These are phyloP conservation scores for Ceratitis capitata DNA, from an alignment of 1,140 invertebrate species.

Conservation along the genomic window DNA sequence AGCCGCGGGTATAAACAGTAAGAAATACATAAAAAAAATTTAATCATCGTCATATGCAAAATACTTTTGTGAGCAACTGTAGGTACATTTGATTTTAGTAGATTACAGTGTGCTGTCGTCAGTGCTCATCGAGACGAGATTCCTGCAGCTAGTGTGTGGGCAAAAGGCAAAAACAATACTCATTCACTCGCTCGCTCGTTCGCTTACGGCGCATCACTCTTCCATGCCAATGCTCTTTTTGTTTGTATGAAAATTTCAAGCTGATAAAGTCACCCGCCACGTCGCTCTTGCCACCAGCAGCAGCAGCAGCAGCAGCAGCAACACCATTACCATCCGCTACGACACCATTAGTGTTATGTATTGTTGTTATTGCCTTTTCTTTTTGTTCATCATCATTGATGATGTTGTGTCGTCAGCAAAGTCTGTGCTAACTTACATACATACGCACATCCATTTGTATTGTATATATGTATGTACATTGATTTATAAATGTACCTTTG, in stretches of 20 bases:
- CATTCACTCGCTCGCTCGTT: too few relatives aligned
- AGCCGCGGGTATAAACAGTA: too few relatives aligned
- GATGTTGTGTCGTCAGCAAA: slow-evolving; percentile 14
- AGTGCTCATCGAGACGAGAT: background rate
- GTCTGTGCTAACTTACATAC: background rate
- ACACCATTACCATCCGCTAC: slow-evolving; percentile 19
- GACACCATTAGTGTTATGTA: background rate
- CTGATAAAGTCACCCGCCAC: slow-evolving; percentile 32
- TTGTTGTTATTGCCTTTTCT: background rate
- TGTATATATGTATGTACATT: background rate
- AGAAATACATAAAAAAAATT: too few relatives aligned
- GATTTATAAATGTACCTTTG: background rate
- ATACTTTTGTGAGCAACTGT: too few relatives aligned
- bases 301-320: background rate
- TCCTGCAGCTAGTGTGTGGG: background rate
- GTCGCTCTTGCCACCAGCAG: slow-evolving; percentile 16
- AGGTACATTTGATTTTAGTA: too few relatives aligned
- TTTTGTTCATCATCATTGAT: background rate
- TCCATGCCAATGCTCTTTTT: background rate
- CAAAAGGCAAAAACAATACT: background rate
- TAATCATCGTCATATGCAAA: too few relatives aligned
- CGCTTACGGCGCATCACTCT: background rate
- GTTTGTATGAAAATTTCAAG: slow-evolving; percentile 1
- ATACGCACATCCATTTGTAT: background rate
- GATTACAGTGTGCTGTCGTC: slow-evolving; percentile 18